Evolutionary conservation across 1,140 invertebrate species (phyloP), one percentile per base, ranked within the genome.

Genomic region (Pseudoatta argentina): DNA sequence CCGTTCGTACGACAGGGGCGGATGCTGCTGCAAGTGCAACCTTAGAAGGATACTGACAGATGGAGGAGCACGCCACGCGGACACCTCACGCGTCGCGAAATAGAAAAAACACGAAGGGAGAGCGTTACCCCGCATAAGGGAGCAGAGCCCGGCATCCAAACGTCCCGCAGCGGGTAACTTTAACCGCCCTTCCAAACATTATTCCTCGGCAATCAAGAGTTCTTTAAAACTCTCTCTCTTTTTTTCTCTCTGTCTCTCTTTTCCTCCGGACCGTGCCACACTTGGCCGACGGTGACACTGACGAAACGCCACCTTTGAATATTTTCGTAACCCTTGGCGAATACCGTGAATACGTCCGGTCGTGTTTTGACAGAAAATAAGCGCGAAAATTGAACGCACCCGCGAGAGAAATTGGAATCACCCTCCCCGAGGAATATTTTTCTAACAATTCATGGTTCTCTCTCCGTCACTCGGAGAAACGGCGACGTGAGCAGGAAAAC

Each of bases 301-400:
- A 86, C 83, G 77, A 48, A 51, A 76, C 75, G 86, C 53, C 86
- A 63, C 48, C 67, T 71, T 57, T 67, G 88, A 89, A 89, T 89
- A 89, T 89, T 89, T 89, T 89, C 88, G 59, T 89, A 89, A 89
- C 88, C 85, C 88, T 89, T 78, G 78, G 78, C 72, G 85, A 87
- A 77, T 71, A 85, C 82, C 53, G 24, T 78, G 76, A 88, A 82
- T 87, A 86, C 67, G 79, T 57, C 71, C 30, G 79, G 77, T 82
- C 73, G 76, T 87, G 91, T 93, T 94, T 93, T 92, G 85, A 93
- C 61, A 91, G 92, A 93, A 94, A 94, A 93, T 92, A 94, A 77
- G 85, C 73, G 85, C 86, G 85, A 86, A 81, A 89, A 89, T 90
- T 90, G 87, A 88, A 72, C 85, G 88, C 72, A 63, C 53, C 55